Base-by-base conservation (phyloP, 2,888 invertebrate genomes). In the Hololepta plana region DNA sequence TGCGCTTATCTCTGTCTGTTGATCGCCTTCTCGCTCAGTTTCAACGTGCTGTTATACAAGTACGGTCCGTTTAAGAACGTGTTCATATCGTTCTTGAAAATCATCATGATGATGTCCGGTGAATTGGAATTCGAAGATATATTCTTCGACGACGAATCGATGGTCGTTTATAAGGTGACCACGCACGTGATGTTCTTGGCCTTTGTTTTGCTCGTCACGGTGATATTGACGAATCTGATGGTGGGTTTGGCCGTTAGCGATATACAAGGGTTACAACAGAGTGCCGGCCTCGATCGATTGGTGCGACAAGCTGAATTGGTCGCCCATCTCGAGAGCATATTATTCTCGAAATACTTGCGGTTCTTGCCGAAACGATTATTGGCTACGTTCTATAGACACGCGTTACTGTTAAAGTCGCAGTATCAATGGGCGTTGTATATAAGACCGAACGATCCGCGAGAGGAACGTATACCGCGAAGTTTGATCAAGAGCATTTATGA, bases 41-140 rank as follows among this genome's bases (percentile, higher is more conserved):
- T 85, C 38, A 73, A 73, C n/a, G 77, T 85, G 2, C 53, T 85
- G 4, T 81, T 84, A 44, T 70, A 74, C 23, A 74, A 76, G 41
- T 76, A 79, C 44, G 64, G 69, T 14, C 65, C 81, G 0, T 81
- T 80, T 45, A 45, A 53, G 31, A 66, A 70, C 36, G 60, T 79
- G 3, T 57, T 65, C 1, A 61, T 65, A 27, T 64, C 68, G 1
- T 44, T 82, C 1, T 54, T 84, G 2, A 82, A 84, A 53, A 77
- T 80, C 0, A 67, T 84, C 8, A 75, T 82, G 40, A 84, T 85
- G 84, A 81, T 85, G 82, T 76, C 81, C 0, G 84, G 84, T 0
- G 84, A 85, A 49, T 47, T 84, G 24, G 82, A 82, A 46, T 81
- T 77, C 37, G 82, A 84, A 46, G 81, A 82, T 40, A 74, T 82